Evolutionary conservation across 1,140 invertebrate genomes (phyloP).

Genomic region (Pectinophora gossypiella): DNA sequence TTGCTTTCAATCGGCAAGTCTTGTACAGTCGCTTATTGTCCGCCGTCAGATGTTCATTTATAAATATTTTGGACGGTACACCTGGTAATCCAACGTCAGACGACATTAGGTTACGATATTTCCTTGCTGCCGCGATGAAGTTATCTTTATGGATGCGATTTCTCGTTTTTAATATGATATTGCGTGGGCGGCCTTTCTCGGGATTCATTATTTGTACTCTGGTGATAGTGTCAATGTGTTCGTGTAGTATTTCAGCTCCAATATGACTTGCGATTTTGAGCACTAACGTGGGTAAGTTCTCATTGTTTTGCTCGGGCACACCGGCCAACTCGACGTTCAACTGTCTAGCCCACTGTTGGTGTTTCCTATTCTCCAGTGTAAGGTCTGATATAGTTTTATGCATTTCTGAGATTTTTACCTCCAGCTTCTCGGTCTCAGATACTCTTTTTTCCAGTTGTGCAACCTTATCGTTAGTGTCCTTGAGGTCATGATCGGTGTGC

Average conservation of each 20-base stretch:
- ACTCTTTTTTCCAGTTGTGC: neutral
- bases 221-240: neutral
- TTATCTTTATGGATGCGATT: neutral
- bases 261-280: neutral
- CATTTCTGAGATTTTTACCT: neutral
- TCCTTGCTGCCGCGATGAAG: conserved; percentile 4
- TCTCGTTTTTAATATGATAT: neutral
- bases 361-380: neutral
- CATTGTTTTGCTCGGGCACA: conserved; percentile 1
- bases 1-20: neutral
- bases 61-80: neutral
- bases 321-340: neutral
- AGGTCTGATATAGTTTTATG: neutral
- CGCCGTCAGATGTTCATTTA: conserved; percentile 5
- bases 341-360: neutral
- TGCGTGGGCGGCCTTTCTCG: neutral
- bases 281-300: neutral
- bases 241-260: neutral
- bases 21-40: conserved; percentile 1
- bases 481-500: neutral
- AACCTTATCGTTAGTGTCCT: neutral
- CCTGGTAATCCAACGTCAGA: neutral
- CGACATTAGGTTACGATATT: neutral
- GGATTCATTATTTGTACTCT: neutral
- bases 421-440: neutral